Evolutionary conservation across 1,140 invertebrate genomes (phyloP).

Genomic region (Drusus annulatus): DNA sequence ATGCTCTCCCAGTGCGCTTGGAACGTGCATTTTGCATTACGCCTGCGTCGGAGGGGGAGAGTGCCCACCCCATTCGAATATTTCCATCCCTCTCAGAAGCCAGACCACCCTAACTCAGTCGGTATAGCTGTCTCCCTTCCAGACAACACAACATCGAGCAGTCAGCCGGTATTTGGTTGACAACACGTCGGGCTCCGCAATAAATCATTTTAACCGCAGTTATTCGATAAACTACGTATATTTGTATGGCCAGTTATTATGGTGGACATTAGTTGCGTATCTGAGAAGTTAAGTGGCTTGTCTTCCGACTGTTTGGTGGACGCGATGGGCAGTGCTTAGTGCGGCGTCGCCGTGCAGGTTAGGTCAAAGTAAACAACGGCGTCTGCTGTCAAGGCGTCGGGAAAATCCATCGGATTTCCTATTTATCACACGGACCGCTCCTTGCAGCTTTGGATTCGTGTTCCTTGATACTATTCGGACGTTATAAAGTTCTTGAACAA

Average conservation of each 20-base stretch:
- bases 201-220: constrained; percentile 51
- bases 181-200: constrained; percentile 44
- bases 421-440: background rate
- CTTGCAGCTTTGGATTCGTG: background rate
- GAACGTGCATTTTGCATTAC: constrained; percentile 45
- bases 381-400: constrained; percentile 42
- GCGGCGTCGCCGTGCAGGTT: constrained; percentile 40
- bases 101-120: no score
- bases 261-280: background rate
- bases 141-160: constrained; percentile 39
- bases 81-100: background rate
- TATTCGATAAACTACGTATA: constrained; percentile 18
- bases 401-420: constrained; percentile 30
- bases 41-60: constrained; percentile 27
- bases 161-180: constrained; percentile 49
- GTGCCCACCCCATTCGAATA: constrained; percentile 18
- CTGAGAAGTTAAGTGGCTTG: background rate
- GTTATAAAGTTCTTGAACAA: background rate
- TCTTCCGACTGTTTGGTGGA: background rate
- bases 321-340: background rate
- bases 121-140: constrained; percentile 23
- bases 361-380: constrained; percentile 51
- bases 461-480: background rate
- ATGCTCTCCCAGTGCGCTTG: constrained; percentile 21
- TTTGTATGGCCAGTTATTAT: constrained; percentile 7